Percentiles rank a stretch among this genome's conserved stretches.
Conservation (phyloP, 2,113 vertebrate genomes). For the Chaenogobius annularis region DNA sequence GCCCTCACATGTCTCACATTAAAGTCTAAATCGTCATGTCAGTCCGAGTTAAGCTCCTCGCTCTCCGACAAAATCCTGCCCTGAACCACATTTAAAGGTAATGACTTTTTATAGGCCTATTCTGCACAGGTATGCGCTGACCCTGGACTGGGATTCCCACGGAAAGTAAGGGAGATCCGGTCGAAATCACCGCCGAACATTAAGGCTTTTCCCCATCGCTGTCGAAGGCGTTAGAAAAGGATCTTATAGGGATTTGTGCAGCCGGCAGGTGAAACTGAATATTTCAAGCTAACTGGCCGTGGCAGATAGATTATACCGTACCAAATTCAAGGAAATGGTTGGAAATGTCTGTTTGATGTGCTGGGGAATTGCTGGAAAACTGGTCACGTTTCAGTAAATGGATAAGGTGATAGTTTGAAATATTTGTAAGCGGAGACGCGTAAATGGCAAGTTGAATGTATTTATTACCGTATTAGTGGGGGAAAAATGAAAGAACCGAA, state of each 20-base stretch:
- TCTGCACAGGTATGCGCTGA: conserved; percentile 26
- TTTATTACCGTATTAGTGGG: too few relatives aligned
- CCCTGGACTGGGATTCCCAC: conserved; percentile 43
- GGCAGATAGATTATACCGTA: conserved; percentile 11
- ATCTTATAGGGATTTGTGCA: conserved; percentile 11
- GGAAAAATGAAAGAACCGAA: too few relatives aligned
- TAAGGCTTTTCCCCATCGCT: conserved; percentile 16
- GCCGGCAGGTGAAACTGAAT: conserved; percentile 17
- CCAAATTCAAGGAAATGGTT: background rate
- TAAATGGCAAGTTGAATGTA: too few relatives aligned
- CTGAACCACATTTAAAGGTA: conserved; percentile 16
- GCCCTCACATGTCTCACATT: background rate
- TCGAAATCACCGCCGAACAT: conserved; percentile 38
- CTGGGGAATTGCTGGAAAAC: background rate
- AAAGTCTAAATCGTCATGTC: background rate
- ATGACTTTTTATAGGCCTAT: conserved; percentile 3
- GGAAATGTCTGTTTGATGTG: background rate
- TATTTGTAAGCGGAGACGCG: background rate
- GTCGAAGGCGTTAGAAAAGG: conserved; percentile 11
- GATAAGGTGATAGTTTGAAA: background rate
- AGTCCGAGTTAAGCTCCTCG: conserved; percentile 10
- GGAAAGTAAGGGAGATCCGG: conserved; percentile 29
- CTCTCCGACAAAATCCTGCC: background rate
- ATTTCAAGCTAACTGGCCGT: conserved; percentile 7
- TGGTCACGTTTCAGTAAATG: background rate